Evolutionary conservation across 2,888 invertebrate species (phyloP).

Genomic region (Lymantria monacha): DNA sequence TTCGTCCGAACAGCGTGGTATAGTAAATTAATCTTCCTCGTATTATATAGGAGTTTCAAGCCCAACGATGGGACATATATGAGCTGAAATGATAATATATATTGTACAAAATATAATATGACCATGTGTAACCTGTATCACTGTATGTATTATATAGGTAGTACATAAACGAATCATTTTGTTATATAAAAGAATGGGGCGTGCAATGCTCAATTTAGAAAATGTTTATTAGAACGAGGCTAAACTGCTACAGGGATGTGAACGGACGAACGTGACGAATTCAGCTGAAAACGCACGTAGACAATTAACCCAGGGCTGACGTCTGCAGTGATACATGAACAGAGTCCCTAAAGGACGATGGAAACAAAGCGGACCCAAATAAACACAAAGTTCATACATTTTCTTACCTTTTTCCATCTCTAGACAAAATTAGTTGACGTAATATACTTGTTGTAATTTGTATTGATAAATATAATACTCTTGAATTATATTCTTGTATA

Average conservation of each 20-base stretch:
- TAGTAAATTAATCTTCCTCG: too few species aligned
- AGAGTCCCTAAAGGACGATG: slow-evolving; percentile 47
- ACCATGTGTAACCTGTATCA: too few species aligned
- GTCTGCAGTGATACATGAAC: slow-evolving; percentile 68
- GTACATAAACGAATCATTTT: too few species aligned
- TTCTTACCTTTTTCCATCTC: slow-evolving; percentile 42
- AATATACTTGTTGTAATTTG: too few species aligned
- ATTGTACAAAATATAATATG: too few species aligned
- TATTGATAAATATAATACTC: too few species aligned
- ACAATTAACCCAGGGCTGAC: slow-evolving; percentile 70
- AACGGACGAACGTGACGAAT: slow-evolving; percentile 62
- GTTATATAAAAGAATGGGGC: slow-evolving; percentile 11
- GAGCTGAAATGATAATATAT: too few species aligned
- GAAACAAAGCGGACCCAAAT: slow-evolving; percentile 56
- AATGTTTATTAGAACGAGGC: slow-evolving; percentile 47
- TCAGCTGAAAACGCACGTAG: slow-evolving; percentile 72
- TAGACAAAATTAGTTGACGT: slow-evolving; percentile 30
- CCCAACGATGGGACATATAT: too few species aligned
- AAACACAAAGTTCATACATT: slow-evolving; percentile 54
- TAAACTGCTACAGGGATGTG: slow-evolving; percentile 35
- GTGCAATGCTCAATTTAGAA: slow-evolving; percentile 29
- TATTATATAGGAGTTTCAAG: too few species aligned
- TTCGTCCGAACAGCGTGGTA: too few species aligned
- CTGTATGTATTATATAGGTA: too few species aligned
- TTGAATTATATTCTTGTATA: too few species aligned